Base-by-base conservation (phyloP, 2,797 vertebrate genomes). In the Melanotaenia parkinsoni region DNA sequence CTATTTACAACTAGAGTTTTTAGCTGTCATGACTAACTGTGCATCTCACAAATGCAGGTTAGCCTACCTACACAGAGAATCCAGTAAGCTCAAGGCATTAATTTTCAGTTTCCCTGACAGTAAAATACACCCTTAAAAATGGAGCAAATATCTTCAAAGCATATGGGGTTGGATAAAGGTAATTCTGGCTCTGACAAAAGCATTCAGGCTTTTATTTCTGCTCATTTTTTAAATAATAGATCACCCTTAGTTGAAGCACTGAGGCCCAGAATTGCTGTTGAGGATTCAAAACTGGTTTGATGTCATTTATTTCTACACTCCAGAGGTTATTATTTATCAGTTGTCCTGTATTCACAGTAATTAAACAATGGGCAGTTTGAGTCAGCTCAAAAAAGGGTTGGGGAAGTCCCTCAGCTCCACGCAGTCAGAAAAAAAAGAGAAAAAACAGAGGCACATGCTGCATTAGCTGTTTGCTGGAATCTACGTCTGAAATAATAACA, bases 401-500 rank as follows among this genome's bases (percentile, higher is more conserved):
- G 84, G 88, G 80, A 80, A 91, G 70, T 70, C 80, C 77, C 76
- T 73, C 10, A 40, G 18, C 37, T 28, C 5, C 30, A 53, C 35
- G 40, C 40, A 40, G 40, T 57, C 3, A 24, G 32, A 1, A 4
- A 64, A 67, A 67, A 51, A 59, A 56, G 8, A 4, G 28, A 30
- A 67, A 66, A 67, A 47, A 58, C 45, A 33, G 20, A 65, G 10
- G 14, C 4, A 24, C 28, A 22, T 58, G 20, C 51, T 72, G 45
- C 56, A 8, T 14, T 24, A 66, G 67, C 1, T 24, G 20, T 43
- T n/a, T 53, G 24, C 64, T 79, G 89, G 84, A 89, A 90, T 88
- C 74, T 50, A 83, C 84, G 66, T 58, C 58, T 66, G 28, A 58
- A 72, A 24, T 61, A 51, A 51, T 51, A 24, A 33, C 37, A 66